These are phyloP conservation scores for Phataginus tetradactyla DNA, from an alignment of 2,797 vertebrate genomes.

Conservation along the genomic window DNA sequence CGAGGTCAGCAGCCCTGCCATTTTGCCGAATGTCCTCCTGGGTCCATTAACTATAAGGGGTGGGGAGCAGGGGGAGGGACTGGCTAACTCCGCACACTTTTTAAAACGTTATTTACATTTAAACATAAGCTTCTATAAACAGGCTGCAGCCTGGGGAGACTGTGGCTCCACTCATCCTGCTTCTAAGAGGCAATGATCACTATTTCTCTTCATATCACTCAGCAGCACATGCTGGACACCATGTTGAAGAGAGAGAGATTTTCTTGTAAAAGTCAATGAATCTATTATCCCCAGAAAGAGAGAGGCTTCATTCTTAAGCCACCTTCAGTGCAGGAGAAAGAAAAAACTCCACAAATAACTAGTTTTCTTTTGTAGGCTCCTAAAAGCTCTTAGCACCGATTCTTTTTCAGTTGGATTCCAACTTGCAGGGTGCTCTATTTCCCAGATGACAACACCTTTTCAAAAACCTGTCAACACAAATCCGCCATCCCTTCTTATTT, in stretches of 20 bases:
- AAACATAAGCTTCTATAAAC: slow-evolving; percentile 70
- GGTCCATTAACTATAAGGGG: slow-evolving; percentile 54
- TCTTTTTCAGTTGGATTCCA: slow-evolving; percentile 68
- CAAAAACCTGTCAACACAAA: slow-evolving; percentile 62
- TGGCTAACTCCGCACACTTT: slow-evolving; percentile 70
- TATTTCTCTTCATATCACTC: slow-evolving; percentile 65
- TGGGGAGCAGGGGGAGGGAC: background rate
- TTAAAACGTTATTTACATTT: slow-evolving; percentile 83
- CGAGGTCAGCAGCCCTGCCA: background rate
- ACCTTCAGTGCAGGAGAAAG: slow-evolving; percentile 67
- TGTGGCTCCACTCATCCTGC: slow-evolving; percentile 45
- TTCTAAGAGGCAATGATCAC: slow-evolving; percentile 54
- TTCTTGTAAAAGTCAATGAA: slow-evolving; percentile 72
- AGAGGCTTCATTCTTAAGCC: slow-evolving; percentile 79
- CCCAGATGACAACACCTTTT: slow-evolving; percentile 59
- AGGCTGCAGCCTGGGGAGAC: slow-evolving; percentile 45
- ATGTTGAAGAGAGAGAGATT: slow-evolving; percentile 78
- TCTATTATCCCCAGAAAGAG: slow-evolving; percentile 73
- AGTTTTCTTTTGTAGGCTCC: slow-evolving; percentile 72
- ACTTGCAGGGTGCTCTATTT: slow-evolving; percentile 44
- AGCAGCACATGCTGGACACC: slow-evolving; percentile 57
- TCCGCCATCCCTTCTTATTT: slow-evolving; percentile 55
- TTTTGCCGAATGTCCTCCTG: slow-evolving; percentile 70
- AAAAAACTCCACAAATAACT: background rate
- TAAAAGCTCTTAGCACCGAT: slow-evolving; percentile 80